phyloP scores from a whole-genome alignment of 2,113 vertebrate genomes.

The Notarius quadriscutis region DNA sequence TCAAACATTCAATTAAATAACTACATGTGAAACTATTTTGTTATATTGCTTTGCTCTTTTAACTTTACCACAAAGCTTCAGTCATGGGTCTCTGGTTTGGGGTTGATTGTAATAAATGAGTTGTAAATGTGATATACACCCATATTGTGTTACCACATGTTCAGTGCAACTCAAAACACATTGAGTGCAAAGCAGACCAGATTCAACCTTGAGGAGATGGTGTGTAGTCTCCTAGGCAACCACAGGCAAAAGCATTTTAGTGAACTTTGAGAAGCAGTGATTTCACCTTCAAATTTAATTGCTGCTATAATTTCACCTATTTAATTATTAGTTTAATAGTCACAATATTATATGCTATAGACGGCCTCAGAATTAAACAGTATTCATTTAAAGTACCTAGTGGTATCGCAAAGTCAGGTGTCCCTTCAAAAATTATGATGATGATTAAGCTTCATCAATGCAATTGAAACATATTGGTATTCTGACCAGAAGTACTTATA shows the following conservation, averaged over 20 bases:
- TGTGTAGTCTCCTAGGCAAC: not conserved
- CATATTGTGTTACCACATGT: not conserved
- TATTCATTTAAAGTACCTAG: not conserved
- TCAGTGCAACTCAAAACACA: not conserved
- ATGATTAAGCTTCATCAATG: not conserved
- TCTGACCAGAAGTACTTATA: not conserved
- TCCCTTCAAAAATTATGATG: not conserved
- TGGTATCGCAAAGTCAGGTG: not conserved
- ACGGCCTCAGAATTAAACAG: not conserved
- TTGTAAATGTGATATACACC: not conserved
- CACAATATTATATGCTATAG: not conserved
- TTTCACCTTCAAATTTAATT: not conserved
- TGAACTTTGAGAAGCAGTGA: conserved; percentile 10
- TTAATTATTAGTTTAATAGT: not conserved
- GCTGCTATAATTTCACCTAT: not conserved
- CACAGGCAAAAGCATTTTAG: not conserved
- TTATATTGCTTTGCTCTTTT: not conserved
- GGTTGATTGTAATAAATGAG: not conserved
- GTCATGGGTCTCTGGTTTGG: not conserved
- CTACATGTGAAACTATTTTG: not conserved
- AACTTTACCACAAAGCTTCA: not conserved
- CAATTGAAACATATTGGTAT: not conserved
- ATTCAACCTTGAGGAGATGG: conserved; percentile 1
- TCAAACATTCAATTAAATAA: not conserved
- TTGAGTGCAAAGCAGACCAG: not conserved